Evolutionary conservation across 2,113 vertebrate species (phyloP).

Genomic region (Apteryx owenii): DNA sequence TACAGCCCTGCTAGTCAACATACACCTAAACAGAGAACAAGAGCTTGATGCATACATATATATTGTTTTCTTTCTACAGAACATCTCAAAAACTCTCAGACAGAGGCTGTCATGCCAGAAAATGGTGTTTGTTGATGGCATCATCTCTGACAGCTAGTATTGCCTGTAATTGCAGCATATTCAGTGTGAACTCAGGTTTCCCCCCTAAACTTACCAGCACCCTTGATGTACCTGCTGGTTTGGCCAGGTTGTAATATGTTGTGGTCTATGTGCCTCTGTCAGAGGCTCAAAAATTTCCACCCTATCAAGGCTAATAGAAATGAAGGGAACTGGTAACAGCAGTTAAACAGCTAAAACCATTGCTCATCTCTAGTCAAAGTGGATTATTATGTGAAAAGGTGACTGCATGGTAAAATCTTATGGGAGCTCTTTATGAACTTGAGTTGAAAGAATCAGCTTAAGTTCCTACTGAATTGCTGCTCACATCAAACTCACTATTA

Average conservation of each 20-base stretch:
- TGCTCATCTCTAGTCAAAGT: neutral
- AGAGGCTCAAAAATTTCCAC: neutral
- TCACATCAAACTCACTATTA: neutral
- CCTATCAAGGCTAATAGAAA: neutral
- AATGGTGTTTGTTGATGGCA: neutral
- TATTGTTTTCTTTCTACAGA: neutral
- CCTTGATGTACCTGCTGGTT: neutral
- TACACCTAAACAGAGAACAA: neutral
- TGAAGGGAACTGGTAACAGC: neutral
- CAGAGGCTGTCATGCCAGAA: neutral
- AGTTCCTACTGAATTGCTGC: neutral
- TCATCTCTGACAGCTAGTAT: neutral
- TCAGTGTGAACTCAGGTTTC: neutral
- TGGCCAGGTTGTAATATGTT: neutral
- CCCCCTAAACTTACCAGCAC: neutral
- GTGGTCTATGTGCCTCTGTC: neutral
- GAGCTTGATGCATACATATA: neutral
- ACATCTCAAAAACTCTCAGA: neutral
- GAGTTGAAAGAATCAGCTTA: neutral
- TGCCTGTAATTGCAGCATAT: neutral
- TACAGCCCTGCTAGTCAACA: neutral
- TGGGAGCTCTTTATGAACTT: neutral
- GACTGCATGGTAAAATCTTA: neutral
- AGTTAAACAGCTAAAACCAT: neutral
- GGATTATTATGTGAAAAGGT: neutral